Evolutionary conservation across 2,797 vertebrate genomes (phyloP), one percentile per base, ranked within the genome.

Genomic region (Argyrosomus regius): DNA sequence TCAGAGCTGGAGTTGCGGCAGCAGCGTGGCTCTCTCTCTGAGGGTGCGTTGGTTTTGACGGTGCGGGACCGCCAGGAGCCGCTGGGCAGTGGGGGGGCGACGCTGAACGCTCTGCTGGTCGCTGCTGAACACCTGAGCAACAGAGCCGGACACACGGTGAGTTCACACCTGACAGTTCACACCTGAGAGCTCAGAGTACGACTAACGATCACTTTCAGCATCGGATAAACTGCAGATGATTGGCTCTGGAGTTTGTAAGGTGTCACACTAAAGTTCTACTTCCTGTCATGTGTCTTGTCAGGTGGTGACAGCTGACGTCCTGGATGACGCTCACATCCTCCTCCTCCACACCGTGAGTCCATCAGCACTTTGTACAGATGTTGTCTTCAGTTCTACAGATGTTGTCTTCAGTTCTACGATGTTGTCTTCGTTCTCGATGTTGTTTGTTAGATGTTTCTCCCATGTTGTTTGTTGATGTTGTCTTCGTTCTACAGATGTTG

Each of bases 61-160:
- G 96, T 99, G 20, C 92, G 94, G 75, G 98, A 99, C 85, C 97
- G 97, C 0, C 94, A 96, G 92, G 92, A 90, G 9, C 91, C 85
- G 0, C 90, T 98, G 79, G 97, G 98, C 83, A 99, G 98, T 0
- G 98, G 98, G 0, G 98, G 98, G 13, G 98, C 97, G 14, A 98
- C 97, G 0, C 96, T 99, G 75, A 99, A 99, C 2, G 98, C 97
- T 0, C 89, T 99, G 81, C 93, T 99, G 87, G 97, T 98, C 67
- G 97, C 97, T 0, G 96, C 97, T 0, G 98, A 99, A 67, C 97
- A 98, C 86, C 96, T 99, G 91, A 99, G 98, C 59, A 96, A 95
- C 80, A 90, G 91, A 41, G 96, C 95, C 0, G 97, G 97, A 54
- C 93, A 93, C 89, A 98, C 96, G 0, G 98, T 98, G 88, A 96